A percentile compares a stretch with the other conserved stretches of the same genome.
Evolutionary conservation across 2,888 invertebrate genomes (phyloP).

Genomic region (Tiliacea aurago): DNA sequence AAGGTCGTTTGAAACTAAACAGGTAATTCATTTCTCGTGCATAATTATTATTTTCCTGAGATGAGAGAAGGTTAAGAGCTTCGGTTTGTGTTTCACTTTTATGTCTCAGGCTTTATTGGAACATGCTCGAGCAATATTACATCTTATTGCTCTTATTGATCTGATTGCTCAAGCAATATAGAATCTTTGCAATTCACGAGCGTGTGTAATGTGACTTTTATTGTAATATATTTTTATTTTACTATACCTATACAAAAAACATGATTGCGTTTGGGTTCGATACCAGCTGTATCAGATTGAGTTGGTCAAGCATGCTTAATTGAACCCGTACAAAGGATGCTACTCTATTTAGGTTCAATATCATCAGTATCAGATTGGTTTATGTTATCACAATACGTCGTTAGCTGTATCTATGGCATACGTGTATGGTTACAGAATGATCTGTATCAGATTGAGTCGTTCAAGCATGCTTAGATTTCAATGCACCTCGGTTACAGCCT

Average conservation of each 20-base stretch:
- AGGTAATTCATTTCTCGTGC: constrained; percentile 32
- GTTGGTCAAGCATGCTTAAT: constrained; percentile 6
- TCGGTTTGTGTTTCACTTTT: constrained; percentile 23
- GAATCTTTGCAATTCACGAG: background rate
- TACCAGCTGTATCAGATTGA: background rate
- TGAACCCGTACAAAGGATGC: constrained; percentile 6
- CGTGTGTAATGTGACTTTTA: background rate
- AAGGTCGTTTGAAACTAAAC: constrained; percentile 26
- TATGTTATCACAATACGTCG: background rate
- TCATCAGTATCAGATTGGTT: constrained; percentile 3
- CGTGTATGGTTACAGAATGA: background rate
- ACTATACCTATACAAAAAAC: background rate
- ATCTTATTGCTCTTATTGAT: too few relatives aligned
- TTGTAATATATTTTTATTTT: background rate
- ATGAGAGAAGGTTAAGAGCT: constrained; percentile 15
- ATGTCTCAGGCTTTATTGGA: constrained; percentile 13
- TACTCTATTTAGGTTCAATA: constrained; percentile 4
- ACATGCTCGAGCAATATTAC: background rate
- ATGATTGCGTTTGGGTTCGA: background rate
- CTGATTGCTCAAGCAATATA: background rate
- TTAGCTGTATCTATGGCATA: background rate
- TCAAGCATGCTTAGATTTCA: constrained; percentile 13
- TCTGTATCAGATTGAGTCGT: background rate
- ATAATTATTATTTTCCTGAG: constrained; percentile 31
- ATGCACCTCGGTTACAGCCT: background rate